Conservation (phyloP, 2,797 vertebrate species). For the Notoglanidium macrostoma region DNA sequence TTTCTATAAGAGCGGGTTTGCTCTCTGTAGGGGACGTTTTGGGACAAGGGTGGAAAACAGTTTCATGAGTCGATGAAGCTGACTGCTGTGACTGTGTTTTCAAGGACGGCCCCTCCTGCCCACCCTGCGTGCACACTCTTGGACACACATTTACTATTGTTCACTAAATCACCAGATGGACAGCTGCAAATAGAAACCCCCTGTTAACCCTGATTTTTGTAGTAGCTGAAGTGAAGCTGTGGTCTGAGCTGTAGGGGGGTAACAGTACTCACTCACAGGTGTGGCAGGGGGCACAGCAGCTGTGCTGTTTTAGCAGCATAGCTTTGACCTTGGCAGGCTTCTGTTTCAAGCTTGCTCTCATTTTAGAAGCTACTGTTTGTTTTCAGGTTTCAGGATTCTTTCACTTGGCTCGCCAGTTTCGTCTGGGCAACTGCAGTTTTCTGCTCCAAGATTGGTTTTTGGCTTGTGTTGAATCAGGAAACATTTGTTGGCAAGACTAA, state of each 20-base stretch:
- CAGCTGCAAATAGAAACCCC: constrained; percentile 55
- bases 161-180: constrained; percentile 52
- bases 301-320: constrained; percentile 43
- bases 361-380: constrained; percentile 53
- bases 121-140: constrained; percentile 21
- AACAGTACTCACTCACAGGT: constrained; percentile 27
- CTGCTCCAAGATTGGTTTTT: constrained; percentile 21
- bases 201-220: background rate
- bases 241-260: constrained; percentile 4
- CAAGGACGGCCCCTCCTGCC: constrained; percentile 51
- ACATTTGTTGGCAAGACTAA: background rate
- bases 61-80: constrained; percentile 54
- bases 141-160: constrained; percentile 53
- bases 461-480: background rate
- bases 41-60: constrained; percentile 54
- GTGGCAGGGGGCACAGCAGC: constrained; percentile 28
- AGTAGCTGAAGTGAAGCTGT: constrained; percentile 24
- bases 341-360: constrained; percentile 38
- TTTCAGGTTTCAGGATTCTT: constrained; percentile 45
- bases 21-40: constrained; percentile 44
- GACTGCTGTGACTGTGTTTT: constrained; percentile 54
- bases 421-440: constrained; percentile 17
- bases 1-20: constrained; percentile 50
- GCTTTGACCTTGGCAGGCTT: constrained; percentile 49
- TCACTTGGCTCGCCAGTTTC: constrained; percentile 22